Evolutionary conservation across 1,140 invertebrate species (phyloP).

Genomic region (Neodiprion pinetum): DNA sequence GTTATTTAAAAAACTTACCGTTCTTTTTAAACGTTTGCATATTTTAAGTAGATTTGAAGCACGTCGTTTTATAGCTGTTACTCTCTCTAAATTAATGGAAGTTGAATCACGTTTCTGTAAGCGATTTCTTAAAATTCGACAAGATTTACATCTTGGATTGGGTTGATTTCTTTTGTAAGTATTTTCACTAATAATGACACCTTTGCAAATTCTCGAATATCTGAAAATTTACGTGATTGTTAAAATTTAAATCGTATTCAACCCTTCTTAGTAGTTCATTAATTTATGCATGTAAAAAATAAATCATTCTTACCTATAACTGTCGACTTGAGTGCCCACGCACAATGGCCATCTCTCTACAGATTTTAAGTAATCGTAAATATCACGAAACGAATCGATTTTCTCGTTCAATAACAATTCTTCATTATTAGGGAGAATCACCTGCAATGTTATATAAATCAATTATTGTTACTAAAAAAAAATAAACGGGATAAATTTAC

Average conservation of each 20-base stretch:
- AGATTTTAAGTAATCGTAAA: conserved; percentile 14
- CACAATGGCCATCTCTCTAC: conserved; percentile 11
- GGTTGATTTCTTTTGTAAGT: conserved; percentile 10
- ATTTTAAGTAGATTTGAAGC: too few relatives aligned
- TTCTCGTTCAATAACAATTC: too few relatives aligned
- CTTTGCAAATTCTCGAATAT: conserved; percentile 12
- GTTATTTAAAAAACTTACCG: too few relatives aligned
- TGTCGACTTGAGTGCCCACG: conserved; percentile 12
- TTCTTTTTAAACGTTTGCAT: too few relatives aligned
- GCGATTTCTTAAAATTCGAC: conserved; percentile 10
- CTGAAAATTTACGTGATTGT: background rate
- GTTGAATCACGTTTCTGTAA: background rate
- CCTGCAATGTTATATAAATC: too few relatives aligned
- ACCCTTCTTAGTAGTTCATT: too few relatives aligned
- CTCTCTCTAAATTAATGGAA: too few relatives aligned
- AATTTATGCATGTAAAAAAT: background rate
- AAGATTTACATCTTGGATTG: conserved; percentile 8
- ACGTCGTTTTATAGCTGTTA: too few relatives aligned
- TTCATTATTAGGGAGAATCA: too few relatives aligned
- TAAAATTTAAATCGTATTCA: too few relatives aligned
- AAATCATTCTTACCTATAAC: background rate
- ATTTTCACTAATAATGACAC: conserved; percentile 8
- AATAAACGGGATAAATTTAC: too few relatives aligned
- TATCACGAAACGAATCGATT: background rate
- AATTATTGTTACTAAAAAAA: too few relatives aligned